Evolutionary conservation across 1,140 invertebrate genomes (phyloP).

Genomic region (Pogonomyrmex barbatus): DNA sequence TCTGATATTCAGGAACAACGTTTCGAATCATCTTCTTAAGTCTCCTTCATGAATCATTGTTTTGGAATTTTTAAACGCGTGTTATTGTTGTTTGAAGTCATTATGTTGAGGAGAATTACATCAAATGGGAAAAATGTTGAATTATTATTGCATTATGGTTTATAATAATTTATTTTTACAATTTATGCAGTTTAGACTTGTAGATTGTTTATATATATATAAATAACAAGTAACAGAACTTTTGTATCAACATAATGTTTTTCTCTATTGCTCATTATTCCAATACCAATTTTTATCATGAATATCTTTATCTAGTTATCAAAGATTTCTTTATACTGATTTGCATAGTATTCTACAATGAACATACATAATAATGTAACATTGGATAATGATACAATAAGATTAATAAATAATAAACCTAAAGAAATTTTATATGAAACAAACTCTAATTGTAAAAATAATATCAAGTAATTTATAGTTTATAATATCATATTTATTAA

Average conservation of each 20-base stretch:
- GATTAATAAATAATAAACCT: neutral
- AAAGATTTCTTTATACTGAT: constrained; percentile 15
- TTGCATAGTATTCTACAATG: neutral
- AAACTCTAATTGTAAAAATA: neutral
- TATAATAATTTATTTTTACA: neutral
- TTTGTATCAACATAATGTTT: neutral
- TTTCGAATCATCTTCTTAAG: neutral
- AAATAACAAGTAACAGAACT: neutral
- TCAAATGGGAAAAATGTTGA: neutral
- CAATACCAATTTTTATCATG: neutral
- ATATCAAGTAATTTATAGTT: neutral
- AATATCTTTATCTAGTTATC: neutral
- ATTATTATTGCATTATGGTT: neutral
- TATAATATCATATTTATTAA: neutral
- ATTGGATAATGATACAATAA: neutral
- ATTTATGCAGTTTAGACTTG: neutral
- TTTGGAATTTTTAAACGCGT: neutral
- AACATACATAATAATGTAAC: neutral
- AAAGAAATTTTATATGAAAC: constrained; percentile 10
- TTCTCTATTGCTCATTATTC: neutral
- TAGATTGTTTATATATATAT: neutral
- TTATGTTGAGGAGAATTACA: neutral
- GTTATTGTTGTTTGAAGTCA: neutral
- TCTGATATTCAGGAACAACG: neutral
- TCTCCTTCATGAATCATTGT: neutral